A percentile compares a stretch with the other conserved stretches of the same genome.
Conservation (phyloP, 1,140 invertebrate genomes). For the Nephotettix cincticeps region DNA sequence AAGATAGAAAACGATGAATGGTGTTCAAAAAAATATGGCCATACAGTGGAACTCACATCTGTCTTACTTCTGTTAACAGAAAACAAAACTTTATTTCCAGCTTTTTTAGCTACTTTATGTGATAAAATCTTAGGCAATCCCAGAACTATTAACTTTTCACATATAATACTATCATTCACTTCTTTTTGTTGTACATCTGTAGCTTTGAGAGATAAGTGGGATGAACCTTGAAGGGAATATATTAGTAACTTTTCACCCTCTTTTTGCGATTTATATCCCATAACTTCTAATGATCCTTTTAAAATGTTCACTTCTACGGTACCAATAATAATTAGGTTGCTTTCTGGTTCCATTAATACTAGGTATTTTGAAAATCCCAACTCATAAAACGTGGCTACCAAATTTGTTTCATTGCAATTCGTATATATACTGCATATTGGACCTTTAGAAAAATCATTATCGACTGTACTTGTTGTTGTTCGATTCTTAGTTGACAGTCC, state of each 20-base stretch:
- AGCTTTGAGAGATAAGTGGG: slow-evolving; percentile 11
- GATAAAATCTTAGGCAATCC: background rate
- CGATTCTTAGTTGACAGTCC: too few species aligned
- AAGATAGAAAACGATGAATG: slow-evolving; percentile 6
- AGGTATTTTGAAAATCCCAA: background rate
- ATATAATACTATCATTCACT: too few species aligned
- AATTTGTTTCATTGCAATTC: background rate
- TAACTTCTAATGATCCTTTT: slow-evolving; percentile 20
- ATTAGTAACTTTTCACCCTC: background rate
- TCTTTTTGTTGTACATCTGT: background rate
- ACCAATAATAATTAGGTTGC: slow-evolving; percentile 7
- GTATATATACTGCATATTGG: background rate
- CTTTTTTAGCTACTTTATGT: slow-evolving; percentile 1
- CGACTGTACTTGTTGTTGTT: too few species aligned
- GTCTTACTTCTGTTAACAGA: background rate
- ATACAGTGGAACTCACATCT: slow-evolving; percentile 5
- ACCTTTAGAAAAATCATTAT: too few species aligned
- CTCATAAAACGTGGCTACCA: background rate
- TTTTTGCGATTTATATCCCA: slow-evolving; percentile 11
- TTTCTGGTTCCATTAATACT: background rate
- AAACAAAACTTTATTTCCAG: slow-evolving; percentile 1
- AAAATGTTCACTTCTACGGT: slow-evolving; percentile 3
- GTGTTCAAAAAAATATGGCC: slow-evolving; percentile 24
- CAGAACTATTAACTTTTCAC: background rate
- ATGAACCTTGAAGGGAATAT: slow-evolving; percentile 18